Conservation (phyloP, 2,113 vertebrate genomes). For the Microcebus lehilahytsara region DNA sequence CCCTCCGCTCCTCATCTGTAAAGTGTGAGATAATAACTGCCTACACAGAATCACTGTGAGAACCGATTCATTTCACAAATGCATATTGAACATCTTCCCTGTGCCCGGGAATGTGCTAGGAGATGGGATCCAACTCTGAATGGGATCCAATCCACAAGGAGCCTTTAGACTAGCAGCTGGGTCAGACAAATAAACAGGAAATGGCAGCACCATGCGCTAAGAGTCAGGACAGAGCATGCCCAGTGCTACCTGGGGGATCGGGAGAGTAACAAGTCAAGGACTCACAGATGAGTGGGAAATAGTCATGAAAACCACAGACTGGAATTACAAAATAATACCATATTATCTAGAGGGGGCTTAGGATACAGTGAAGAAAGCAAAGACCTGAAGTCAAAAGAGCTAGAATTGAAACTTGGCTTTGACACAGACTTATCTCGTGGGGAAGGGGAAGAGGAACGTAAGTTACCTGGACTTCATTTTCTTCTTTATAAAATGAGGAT, state of each 20-base stretch:
- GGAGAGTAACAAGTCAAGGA: not conserved
- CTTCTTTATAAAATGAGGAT: constrained; percentile 36
- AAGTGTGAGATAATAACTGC: not conserved
- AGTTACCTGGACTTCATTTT: constrained; percentile 29
- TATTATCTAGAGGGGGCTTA: not conserved
- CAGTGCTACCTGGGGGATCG: not conserved
- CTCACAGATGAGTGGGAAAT: not conserved
- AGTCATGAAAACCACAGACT: not conserved
- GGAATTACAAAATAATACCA: not conserved
- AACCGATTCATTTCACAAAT: not conserved
- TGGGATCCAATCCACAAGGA: not conserved
- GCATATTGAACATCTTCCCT: not conserved
- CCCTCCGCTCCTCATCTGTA: not conserved
- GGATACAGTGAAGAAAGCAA: not conserved
- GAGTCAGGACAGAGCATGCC: not conserved
- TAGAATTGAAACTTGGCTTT: not conserved
- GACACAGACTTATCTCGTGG: not conserved
- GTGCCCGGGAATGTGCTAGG: not conserved
- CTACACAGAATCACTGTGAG: not conserved
- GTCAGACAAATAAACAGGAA: not conserved
- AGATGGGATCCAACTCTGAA: not conserved
- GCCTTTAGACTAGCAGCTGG: not conserved
- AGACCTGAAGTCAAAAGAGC: not conserved
- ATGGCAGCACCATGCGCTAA: rapidly evolving
- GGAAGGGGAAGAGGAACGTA: not conserved